A percentile compares a stretch with the other conserved stretches of the same genome.
Conservation (phyloP, 92 coral and sea anemone genomes). For the Heteractis magnifica region DNA sequence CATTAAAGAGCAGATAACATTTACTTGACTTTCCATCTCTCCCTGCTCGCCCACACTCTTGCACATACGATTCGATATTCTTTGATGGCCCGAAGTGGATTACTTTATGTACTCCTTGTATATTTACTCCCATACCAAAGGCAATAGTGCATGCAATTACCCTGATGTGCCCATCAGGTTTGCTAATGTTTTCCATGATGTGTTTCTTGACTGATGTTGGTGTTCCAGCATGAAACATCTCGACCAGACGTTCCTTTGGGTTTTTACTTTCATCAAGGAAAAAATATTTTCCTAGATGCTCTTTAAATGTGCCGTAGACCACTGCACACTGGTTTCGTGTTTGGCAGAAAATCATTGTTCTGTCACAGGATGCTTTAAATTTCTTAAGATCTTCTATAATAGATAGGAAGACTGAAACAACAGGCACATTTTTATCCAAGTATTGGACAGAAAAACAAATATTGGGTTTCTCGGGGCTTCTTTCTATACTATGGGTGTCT, state of each 20-base stretch:
- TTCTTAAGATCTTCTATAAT: constrained; percentile 41
- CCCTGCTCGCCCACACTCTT: constrained; percentile 34
- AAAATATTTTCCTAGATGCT: constrained; percentile 30
- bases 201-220: constrained; percentile 9
- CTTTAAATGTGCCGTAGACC: constrained; percentile 27
- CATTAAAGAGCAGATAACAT: constrained; percentile 56
- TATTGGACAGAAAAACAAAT: constrained; percentile 45
- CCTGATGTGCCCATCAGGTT: constrained; percentile 17
- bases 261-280: constrained; percentile 11
- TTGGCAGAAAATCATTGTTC: constrained; percentile 50
- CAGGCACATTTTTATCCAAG: constrained; percentile 49
- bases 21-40: constrained; percentile 43
- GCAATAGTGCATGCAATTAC: constrained; percentile 26
- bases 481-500: constrained; percentile 41
- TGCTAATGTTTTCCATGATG: constrained; percentile 8
- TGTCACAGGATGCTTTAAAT: constrained; percentile 13
- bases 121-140: constrained; percentile 25
- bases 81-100: constrained; percentile 48
- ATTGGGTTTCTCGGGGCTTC: constrained; percentile 57
- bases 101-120: constrained; percentile 24
- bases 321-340: constrained; percentile 49
- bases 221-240: constrained; percentile 28
- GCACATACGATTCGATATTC: constrained; percentile 32
- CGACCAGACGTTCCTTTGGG: constrained; percentile 19
- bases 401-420: constrained; percentile 34